A percentile compares a stretch with the other conserved stretches of the same genome.
Conservation (phyloP, 2,888 invertebrate species). For the Mythimna loreyi region DNA sequence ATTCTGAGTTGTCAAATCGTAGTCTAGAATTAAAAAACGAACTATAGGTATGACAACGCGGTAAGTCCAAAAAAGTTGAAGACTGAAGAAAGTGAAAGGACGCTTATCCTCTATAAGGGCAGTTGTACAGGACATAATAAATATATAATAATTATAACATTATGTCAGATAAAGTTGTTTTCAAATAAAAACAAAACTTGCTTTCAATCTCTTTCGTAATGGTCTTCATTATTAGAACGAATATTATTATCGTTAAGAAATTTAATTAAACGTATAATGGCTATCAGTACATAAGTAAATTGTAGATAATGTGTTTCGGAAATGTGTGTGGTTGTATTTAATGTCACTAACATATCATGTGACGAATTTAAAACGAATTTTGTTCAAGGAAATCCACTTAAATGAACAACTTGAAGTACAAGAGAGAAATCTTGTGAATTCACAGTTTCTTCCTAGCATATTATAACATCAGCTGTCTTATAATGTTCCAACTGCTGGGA, state of each 20-base stretch:
- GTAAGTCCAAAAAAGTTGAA: too few species aligned
- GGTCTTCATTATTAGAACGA: conserved; percentile 18
- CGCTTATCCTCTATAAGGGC: too few species aligned
- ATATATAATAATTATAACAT: neutral
- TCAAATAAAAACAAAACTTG: conserved; percentile 3
- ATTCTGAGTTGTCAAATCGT: too few species aligned
- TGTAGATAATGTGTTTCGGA: conserved; percentile 43
- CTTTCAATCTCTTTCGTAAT: conserved; percentile 36
- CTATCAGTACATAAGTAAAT: conserved; percentile 20
- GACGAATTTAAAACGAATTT: conserved; percentile 28
- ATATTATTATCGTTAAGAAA: conserved; percentile 27
- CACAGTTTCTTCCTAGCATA: neutral
- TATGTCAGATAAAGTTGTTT: neutral
- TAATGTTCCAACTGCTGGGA: too few species aligned
- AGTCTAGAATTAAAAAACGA: too few species aligned
- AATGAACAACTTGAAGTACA: neutral
- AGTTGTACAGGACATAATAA: too few species aligned
- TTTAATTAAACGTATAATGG: conserved; percentile 22
- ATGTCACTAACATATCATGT: conserved; percentile 24
- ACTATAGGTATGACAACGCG: too few species aligned
- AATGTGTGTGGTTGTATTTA: conserved; percentile 21
- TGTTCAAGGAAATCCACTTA: conserved; percentile 31
- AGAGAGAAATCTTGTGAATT: neutral
- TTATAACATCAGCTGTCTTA: too few species aligned
- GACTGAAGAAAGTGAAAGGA: too few species aligned